Base-by-base conservation (phyloP, 2,113 vertebrate species). In the Sinocyclocheilus grahami region DNA sequence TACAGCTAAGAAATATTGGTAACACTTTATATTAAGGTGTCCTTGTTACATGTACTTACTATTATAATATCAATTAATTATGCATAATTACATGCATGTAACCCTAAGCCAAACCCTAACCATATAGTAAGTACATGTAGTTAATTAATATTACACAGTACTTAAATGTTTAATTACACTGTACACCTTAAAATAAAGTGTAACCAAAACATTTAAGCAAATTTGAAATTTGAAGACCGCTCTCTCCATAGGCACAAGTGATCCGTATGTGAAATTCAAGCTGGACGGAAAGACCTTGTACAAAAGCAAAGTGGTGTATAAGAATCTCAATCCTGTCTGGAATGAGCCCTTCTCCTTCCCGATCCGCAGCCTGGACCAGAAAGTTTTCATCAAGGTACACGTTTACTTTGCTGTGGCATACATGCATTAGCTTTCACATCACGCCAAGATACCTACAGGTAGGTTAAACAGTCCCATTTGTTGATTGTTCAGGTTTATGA, bases 231-330 rank as follows among this genome's bases (percentile, higher is more conserved):
- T 27, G 27, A 27, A 12, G 3, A 3, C 84, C 22, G 71, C 22
- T 89, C 22, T 88, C 60, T 48, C 53, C 90, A 85, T 90, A 99
- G 98, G 98, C 86, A 99, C 98, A n/a, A 99, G 98, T 58, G 98
- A 99, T 85, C 98, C 98, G 0, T 99, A 99, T 2, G 97, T 99
- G 83, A 99, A 99, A 87, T 97, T 99, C 88, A 98, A 99, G 90
- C 87, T 98, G 84, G 97, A 97, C 1, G 97, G 96, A 22, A 99
- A 99, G 91, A 98, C 97, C 0, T 92, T 98, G 8, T 99, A 98
- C 92, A 99, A 99, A 94, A 99, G 98, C 85, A 99, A 97, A 92
- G 97, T 98, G 13, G 88, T 99, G 62, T 97, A 97, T 85, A 99
- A 97, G 92, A 98, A 98, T 91, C 93, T 99, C 65, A 99, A 99